Base-by-base conservation (phyloP, 2,888 invertebrate species). In the Limnephilus lunatus region DNA sequence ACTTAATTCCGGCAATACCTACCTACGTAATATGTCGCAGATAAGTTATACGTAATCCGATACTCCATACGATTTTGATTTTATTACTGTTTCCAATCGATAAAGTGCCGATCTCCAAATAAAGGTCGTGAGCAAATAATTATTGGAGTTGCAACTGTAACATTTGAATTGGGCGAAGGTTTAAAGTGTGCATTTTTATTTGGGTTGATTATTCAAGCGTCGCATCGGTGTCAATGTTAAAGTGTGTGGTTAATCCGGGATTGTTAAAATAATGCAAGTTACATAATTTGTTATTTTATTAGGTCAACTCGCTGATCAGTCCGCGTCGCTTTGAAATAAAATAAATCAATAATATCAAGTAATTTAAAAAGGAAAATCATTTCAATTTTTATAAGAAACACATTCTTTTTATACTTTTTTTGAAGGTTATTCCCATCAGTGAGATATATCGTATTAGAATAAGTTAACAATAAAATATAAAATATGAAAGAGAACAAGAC, bases 71-170 rank as follows among this genome's bases (percentile, higher is more conserved):
- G 30, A 68, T 25, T 88, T 15, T 15, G 30, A 68, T 35, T 81
- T 81, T 80, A 81, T 89, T 35, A 31, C 31, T 35, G 89, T 81
- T 89, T 80, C 81, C 81, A 68, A 35, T 25, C 81, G 19, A 35
- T 89, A 89, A 89, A 89, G 81, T 39, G 80, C 14, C 68, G 68
- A 68, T 68, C 25, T n/a, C 68, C 68, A 68, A 68, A 68, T 68
- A 68, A 68, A 68, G 25, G 39, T 80, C 35, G 89, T 32, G 81
- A 89, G 81, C 89, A 68, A 68, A 68, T 68, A 68, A 68, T 68
- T 25, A 68, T 68, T 68, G 68, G 9, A 25, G 32, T 81, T 39
- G 81, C 89, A 89, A 89, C 68, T 89, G 89, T 89, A 89, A 89
- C 89, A 39, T 35, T 80, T 89, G 89, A 68, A 81, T 39, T 35